Percentiles rank a stretch among this genome's conserved stretches.
Conservation (phyloP, 2,888 invertebrate genomes). For the Sphaerophoria rueppellii region DNA sequence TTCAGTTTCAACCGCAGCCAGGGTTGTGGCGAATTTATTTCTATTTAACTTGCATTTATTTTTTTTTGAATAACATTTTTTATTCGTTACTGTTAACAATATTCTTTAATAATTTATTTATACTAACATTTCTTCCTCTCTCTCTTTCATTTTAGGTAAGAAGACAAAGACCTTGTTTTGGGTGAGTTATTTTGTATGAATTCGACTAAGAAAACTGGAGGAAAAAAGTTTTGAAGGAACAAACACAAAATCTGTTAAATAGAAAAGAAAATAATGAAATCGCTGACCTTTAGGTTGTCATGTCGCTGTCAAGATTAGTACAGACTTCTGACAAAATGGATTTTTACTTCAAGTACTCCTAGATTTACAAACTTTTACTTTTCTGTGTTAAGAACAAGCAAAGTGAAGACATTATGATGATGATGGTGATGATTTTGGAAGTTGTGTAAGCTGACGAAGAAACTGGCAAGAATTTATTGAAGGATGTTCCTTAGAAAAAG, state of each 20-base stretch:
- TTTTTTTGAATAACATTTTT: constrained; percentile 51
- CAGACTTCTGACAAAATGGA: constrained; percentile 48
- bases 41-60: constrained; percentile 52
- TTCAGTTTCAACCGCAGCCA: constrained; percentile 48
- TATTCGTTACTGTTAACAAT: constrained; percentile 25
- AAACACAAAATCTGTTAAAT: background rate
- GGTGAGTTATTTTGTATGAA: constrained; percentile 6
- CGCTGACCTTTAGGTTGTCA: constrained; percentile 57
- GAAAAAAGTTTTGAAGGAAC: background rate
- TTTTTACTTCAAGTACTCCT: constrained; percentile 33
- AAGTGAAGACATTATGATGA: constrained; percentile 32
- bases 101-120: constrained; percentile 4
- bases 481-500: background rate
- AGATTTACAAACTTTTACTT: constrained; percentile 20
- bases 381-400: background rate
- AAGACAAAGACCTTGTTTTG: background rate
- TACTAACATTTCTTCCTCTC: constrained; percentile 13
- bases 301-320: constrained; percentile 63
- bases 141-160: constrained; percentile 58
- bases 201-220: background rate
- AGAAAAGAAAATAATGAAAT: background rate
- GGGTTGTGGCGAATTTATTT: constrained; percentile 35
- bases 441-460: background rate
- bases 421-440: constrained; percentile 13
- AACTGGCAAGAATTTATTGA: background rate